Evolutionary conservation across 92 coral and sea anemone species (phyloP).

Genomic region (Epizoanthus rinbou): DNA sequence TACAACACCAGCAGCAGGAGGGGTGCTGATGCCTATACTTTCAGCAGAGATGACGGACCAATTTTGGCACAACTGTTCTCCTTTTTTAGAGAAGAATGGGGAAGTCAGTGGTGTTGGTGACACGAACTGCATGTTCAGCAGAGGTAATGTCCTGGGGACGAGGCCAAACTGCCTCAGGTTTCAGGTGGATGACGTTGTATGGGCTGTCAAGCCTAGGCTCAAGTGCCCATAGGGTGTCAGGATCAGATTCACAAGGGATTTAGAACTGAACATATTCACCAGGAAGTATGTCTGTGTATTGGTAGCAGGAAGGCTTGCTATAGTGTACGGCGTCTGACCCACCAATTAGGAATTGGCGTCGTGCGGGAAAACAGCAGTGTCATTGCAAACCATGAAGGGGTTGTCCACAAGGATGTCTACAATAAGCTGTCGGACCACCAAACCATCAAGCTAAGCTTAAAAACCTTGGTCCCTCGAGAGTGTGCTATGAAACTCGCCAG

Average conservation of each 20-base stretch:
- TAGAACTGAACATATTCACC: constrained; percentile 48
- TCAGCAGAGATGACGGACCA: constrained; percentile 35
- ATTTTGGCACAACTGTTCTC: constrained; percentile 60
- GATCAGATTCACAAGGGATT: constrained; percentile 51
- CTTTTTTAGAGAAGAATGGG: constrained; percentile 49
- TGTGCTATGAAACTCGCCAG: constrained; percentile 48
- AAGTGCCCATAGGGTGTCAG: constrained; percentile 63
- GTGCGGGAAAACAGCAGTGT: constrained; percentile 44
- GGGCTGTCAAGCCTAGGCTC: constrained; percentile 53
- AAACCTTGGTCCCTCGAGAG: constrained; percentile 29
- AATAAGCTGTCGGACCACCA: constrained; percentile 43
- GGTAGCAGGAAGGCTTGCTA: constrained; percentile 26
- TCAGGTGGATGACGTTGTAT: constrained; percentile 38
- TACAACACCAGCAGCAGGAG: not conserved
- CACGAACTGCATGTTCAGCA: constrained; percentile 37
- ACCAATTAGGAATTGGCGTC: constrained; percentile 35
- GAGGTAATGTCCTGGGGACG: constrained; percentile 48
- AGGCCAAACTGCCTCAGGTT: constrained; percentile 58
- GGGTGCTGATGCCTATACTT: constrained; percentile 25
- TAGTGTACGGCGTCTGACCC: constrained; percentile 45
- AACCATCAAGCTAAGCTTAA: constrained; percentile 51
- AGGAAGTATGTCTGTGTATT: constrained; percentile 42
- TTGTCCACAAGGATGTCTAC: constrained; percentile 47
- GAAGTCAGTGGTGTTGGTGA: constrained; percentile 52
- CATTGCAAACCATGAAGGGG: constrained; percentile 47